Percentiles rank a stretch among this genome's conserved stretches.
These are phyloP conservation scores for Pseudococcus jackbeardsleyi DNA, from an alignment of 2,888 invertebrate species.

Conservation along the genomic window DNA sequence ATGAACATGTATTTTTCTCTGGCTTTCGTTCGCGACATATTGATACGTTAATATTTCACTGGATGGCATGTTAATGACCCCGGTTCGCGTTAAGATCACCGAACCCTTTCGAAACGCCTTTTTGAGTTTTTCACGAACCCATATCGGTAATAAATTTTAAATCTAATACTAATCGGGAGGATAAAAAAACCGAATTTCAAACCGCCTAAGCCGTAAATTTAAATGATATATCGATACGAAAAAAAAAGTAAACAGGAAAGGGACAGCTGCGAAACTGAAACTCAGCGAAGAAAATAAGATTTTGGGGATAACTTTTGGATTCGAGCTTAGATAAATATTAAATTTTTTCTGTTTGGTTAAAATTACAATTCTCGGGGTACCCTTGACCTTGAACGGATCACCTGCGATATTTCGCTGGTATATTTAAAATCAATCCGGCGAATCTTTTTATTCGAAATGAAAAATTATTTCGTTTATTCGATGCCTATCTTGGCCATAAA, in stretches of 20 bases:
- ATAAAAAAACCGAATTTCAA: conserved; percentile 20
- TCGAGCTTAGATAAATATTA: conserved; percentile 12
- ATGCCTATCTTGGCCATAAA: not conserved
- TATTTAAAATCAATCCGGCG: not conserved
- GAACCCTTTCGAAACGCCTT: conserved; percentile 40
- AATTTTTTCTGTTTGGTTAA: not conserved
- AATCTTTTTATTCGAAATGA: not conserved
- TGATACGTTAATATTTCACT: conserved; percentile 6
- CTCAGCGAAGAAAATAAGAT: not conserved
- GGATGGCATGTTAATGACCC: conserved; percentile 23
- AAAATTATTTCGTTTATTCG: not conserved
- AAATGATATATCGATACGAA: conserved; percentile 18
- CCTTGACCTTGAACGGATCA: conserved; percentile 24
- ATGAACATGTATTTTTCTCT: not conserved
- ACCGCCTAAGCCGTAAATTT: conserved; percentile 43
- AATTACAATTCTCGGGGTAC: not conserved
- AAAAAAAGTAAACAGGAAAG: conserved; percentile 16
- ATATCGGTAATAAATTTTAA: conserved; percentile 1
- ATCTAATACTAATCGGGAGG: conserved; percentile 17
- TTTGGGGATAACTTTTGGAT: not conserved
- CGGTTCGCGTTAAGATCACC: not conserved
- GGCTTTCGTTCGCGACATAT: not conserved
- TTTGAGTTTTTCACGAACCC: not conserved
- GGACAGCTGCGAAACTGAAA: conserved; percentile 43
- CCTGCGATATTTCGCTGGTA: not conserved